These are phyloP conservation scores for Torymus texanus DNA, from an alignment of 2,888 invertebrate species.

Conservation along the genomic window DNA sequence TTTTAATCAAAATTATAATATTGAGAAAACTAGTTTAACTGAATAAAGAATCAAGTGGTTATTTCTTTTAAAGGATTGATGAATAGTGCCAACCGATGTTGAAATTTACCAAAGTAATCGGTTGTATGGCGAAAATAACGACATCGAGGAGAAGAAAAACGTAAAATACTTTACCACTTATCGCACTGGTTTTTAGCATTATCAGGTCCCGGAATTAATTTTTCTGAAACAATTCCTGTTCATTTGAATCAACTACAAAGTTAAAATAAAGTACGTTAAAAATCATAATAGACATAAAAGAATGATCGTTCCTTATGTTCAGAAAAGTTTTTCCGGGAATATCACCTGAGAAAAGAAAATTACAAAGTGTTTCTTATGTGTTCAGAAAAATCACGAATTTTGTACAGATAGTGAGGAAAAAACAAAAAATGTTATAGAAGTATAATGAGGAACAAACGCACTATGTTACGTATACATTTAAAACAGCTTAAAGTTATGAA, in stretches of 20 bases:
- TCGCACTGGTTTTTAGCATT: conserved; percentile 9
- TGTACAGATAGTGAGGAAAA: conserved; percentile 24
- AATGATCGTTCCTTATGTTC: conserved; percentile 4
- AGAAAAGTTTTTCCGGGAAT: conserved; percentile 17
- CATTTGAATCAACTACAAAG: neutral
- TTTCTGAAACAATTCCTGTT: conserved; percentile 6
- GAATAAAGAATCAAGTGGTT: conserved; percentile 36
- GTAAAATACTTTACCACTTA: conserved; percentile 1
- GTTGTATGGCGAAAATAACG: neutral
- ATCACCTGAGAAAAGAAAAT: conserved; percentile 5
- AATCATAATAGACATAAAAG: neutral
- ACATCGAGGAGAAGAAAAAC: neutral
- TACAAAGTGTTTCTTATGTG: conserved; percentile 48
- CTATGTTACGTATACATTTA: conserved; percentile 29
- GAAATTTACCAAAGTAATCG: conserved; percentile 10
- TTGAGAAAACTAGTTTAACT: too few species aligned
- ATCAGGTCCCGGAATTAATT: neutral
- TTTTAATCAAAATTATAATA: too few species aligned
- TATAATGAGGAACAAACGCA: conserved; percentile 24
- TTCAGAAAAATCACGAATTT: conserved; percentile 52
- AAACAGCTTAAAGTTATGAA: conserved; percentile 34
- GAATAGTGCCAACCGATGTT: conserved; percentile 38
- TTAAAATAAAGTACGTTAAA: neutral
- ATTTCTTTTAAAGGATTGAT: conserved; percentile 20
- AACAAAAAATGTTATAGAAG: conserved; percentile 11